Percentiles rank a stretch among this genome's conserved stretches.
Conservation (phyloP, 1,140 invertebrate species). For the Camponotus pennsylvanicus region DNA sequence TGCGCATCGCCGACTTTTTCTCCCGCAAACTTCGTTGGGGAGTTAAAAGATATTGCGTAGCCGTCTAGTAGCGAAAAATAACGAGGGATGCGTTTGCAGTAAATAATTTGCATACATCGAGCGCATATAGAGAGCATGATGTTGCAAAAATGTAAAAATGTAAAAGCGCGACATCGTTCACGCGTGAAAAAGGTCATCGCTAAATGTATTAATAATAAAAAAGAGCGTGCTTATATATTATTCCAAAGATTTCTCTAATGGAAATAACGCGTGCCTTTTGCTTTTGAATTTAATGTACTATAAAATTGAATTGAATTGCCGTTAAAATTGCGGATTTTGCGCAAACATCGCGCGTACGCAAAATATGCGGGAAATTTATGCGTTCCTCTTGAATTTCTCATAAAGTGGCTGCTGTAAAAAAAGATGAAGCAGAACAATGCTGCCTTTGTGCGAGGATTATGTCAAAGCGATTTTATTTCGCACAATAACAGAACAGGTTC, state of each 20-base stretch:
- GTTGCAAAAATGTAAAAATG: constrained; percentile 42
- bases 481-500: not conserved
- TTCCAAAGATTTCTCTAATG: not conserved
- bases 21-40: constrained; percentile 51
- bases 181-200: constrained; percentile 10
- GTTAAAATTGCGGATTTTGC: not conserved
- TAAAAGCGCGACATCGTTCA: constrained; percentile 28
- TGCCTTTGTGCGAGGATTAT: not conserved
- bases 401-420: constrained; percentile 2
- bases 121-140: not conserved
- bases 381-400: constrained; percentile 1
- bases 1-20: constrained; percentile 62
- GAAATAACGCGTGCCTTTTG: not conserved
- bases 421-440: not conserved
- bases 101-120: constrained; percentile 50
- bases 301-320: constrained; percentile 6
- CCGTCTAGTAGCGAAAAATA: constrained; percentile 44
- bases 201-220: constrained; percentile 21
- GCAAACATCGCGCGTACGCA: not conserved
- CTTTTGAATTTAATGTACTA: not conserved
- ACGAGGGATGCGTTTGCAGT: constrained; percentile 47
- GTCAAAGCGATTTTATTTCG: not conserved
- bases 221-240: constrained; percentile 15
- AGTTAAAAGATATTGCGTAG: constrained; percentile 56
- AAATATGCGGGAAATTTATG: not conserved